Evolutionary conservation across 2,113 vertebrate genomes (phyloP).

Genomic region (Blennius ocellaris): DNA sequence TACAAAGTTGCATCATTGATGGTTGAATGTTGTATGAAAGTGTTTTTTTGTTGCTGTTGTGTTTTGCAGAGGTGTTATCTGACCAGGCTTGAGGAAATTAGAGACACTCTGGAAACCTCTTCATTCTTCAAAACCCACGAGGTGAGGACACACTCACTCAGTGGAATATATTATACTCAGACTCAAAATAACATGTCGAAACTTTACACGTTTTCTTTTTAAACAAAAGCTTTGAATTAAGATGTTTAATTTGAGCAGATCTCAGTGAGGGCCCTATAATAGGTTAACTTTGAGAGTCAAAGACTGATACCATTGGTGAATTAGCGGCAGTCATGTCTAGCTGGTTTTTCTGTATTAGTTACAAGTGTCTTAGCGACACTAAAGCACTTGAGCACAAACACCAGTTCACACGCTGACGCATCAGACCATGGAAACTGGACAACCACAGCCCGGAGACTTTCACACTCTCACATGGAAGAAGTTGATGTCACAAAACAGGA

Average conservation of each 20-base stretch:
- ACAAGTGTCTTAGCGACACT: not conserved
- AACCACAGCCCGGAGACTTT: constrained; percentile 13
- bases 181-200: too few species aligned
- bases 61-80: constrained; percentile 87
- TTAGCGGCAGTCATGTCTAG: too few species aligned
- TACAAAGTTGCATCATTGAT: too few species aligned
- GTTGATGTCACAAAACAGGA: constrained; percentile 49
- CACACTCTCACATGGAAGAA: not conserved
- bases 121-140: constrained; percentile 95
- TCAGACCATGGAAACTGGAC: constrained; percentile 26
- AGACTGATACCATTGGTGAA: too few species aligned
- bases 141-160: constrained; percentile 79
- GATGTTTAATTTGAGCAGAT: too few species aligned
- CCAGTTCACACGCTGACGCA: not conserved
- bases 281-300: too few species aligned
- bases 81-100: constrained; percentile 89
- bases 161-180: too few species aligned
- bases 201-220: too few species aligned
- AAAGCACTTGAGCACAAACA: not conserved
- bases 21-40: not conserved
- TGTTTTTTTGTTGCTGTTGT: not conserved
- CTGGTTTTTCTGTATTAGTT: too few species aligned
- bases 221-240: too few species aligned
- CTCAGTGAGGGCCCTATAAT: too few species aligned
- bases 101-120: constrained; percentile 88